Evolutionary conservation across 2,113 vertebrate species (phyloP).

Genomic region (Parus major): DNA sequence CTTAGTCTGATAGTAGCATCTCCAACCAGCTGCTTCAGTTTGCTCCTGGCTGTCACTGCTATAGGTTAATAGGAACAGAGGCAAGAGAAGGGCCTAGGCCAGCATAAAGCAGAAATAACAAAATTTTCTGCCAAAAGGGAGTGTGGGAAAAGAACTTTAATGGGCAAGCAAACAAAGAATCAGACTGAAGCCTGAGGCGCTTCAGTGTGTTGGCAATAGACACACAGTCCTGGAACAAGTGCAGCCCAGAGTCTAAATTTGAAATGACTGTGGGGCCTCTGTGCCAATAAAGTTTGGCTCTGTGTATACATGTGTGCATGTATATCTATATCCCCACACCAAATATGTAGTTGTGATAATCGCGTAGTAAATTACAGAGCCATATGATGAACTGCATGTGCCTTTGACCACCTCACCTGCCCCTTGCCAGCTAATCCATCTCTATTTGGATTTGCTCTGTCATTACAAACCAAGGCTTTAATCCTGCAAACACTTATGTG

Average conservation of each 20-base stretch:
- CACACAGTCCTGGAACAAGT: constrained; percentile 51
- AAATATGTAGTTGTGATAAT: constrained; percentile 70
- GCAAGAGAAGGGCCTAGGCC: constrained; percentile 48
- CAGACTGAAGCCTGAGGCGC: constrained; percentile 31
- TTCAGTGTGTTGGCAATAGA: constrained; percentile 54
- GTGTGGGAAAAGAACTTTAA: constrained; percentile 65
- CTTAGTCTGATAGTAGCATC: constrained; percentile 39
- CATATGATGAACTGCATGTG: constrained; percentile 63
- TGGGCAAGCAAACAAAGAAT: constrained; percentile 53
- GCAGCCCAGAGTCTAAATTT: constrained; percentile 43
- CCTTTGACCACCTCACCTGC: constrained; percentile 60
- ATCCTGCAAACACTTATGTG: constrained; percentile 56
- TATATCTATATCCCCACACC: constrained; percentile 68
- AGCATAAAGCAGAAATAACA: constrained; percentile 38
- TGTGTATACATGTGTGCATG: neutral
- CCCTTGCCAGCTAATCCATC: constrained; percentile 60
- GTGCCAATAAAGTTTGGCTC: constrained; percentile 55
- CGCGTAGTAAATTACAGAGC: constrained; percentile 63
- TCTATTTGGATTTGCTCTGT: constrained; percentile 58
- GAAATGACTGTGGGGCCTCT: constrained; percentile 41
- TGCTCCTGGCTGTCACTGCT: constrained; percentile 64
- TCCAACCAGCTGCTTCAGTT: constrained; percentile 68
- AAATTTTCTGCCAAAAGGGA: constrained; percentile 55
- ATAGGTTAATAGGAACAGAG: constrained; percentile 54
- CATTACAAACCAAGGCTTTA: constrained; percentile 33